Percentiles rank a stretch among this genome's conserved stretches.
Conservation (phyloP, 1,140 invertebrate genomes). For the Centruroides vittatus region DNA sequence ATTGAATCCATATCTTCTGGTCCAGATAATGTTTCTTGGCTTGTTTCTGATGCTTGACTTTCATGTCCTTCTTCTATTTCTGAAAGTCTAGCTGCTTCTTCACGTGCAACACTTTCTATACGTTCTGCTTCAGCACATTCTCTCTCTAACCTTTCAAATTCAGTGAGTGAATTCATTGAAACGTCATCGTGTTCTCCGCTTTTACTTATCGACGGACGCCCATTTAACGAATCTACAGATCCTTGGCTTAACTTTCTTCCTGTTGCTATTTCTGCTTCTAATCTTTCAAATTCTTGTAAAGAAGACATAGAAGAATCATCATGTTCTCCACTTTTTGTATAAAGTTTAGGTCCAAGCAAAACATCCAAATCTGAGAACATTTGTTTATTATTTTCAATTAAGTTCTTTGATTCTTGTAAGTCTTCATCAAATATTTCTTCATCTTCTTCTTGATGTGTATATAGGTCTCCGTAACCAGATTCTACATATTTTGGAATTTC, state of each 20-base stretch:
- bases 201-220: constrained; percentile 32
- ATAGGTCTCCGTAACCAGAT: constrained; percentile 32
- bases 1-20: constrained; percentile 30
- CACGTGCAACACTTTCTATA: constrained; percentile 64
- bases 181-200: constrained; percentile 76
- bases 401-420: constrained; percentile 43
- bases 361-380: constrained; percentile 75
- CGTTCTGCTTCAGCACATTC: constrained; percentile 65
- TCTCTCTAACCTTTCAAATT: constrained; percentile 81
- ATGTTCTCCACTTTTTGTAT: constrained; percentile 32
- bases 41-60: constrained; percentile 47
- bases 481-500: constrained; percentile 44
- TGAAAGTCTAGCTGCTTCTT: constrained; percentile 58
- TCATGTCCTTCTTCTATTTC: constrained; percentile 52
- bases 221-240: constrained; percentile 16
- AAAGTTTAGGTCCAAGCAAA: constrained; percentile 57
- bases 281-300: constrained; percentile 33
- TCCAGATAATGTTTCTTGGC: constrained; percentile 46
- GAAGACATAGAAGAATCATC: constrained; percentile 33
- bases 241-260: constrained; percentile 12
- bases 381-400: constrained; percentile 31
- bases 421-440: constrained; percentile 54
- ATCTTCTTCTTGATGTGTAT: constrained; percentile 40
- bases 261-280: constrained; percentile 28
- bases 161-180: constrained; percentile 79